phyloP scores from a whole-genome alignment of 2,888 invertebrate genomes.

The Cyaniris semiargus region DNA sequence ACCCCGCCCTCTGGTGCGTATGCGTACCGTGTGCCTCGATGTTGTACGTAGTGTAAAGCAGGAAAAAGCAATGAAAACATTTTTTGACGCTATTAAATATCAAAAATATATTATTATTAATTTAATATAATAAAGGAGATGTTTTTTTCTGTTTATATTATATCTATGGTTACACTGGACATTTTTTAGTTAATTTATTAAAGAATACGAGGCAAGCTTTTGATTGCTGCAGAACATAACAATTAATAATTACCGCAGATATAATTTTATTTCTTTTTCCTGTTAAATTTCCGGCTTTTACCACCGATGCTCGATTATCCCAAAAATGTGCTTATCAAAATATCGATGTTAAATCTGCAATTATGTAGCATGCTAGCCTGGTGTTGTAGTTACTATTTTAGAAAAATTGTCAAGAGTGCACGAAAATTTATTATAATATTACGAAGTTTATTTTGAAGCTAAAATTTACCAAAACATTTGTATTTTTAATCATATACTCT shows the following conservation, averaged over 20 bases:
- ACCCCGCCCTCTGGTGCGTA: conserved; percentile 83
- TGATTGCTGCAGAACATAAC: neutral
- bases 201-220: neutral
- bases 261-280: conserved; percentile 14
- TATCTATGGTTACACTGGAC: too few species aligned
- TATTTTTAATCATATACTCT: neutral
- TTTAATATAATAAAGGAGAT: too few species aligned
- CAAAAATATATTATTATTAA: neutral
- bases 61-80: conserved; percentile 25
- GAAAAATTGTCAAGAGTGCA: neutral
- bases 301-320: neutral
- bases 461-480: neutral
- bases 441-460: neutral
- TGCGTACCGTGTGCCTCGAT: conserved; percentile 40
- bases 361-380: conserved; percentile 9
- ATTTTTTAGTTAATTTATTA: neutral
- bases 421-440: neutral
- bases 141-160: too few species aligned
- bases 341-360: neutral
- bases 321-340: neutral
- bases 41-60: conserved; percentile 4
- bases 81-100: neutral
- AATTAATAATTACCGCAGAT: neutral
- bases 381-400: neutral
- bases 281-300: neutral